These are phyloP conservation scores for Formica selysi DNA, from an alignment of 1,140 invertebrate species.

Conservation along the genomic window DNA sequence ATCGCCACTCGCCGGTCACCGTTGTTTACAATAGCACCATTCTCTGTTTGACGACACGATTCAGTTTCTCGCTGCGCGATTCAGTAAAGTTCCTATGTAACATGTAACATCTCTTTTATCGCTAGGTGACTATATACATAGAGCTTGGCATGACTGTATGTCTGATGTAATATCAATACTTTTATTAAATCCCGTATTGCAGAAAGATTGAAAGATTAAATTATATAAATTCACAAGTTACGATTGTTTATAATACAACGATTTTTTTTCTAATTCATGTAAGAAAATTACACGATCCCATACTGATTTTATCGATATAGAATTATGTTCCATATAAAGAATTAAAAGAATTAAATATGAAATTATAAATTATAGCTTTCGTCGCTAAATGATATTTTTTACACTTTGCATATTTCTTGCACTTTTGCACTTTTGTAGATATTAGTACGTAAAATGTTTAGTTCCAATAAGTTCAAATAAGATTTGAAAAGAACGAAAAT, in stretches of 20 bases:
- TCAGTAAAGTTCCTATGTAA: not conserved
- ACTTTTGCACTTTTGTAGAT: no score
- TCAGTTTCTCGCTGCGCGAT: not conserved
- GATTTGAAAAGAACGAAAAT: not conserved
- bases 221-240: slow-evolving; percentile 2
- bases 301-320: not conserved
- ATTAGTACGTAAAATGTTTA: slow-evolving; percentile 2
- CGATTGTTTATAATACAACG: not conserved
- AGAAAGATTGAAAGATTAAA: not conserved
- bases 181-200: not conserved
- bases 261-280: not conserved
- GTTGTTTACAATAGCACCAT: slow-evolving; percentile 5
- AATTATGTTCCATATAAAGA: not conserved
- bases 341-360: slow-evolving; percentile 9
- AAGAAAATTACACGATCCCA: no score
- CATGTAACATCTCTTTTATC: slow-evolving; percentile 12
- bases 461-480: not conserved
- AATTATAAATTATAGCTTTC: slow-evolving; percentile 1
- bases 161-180: not conserved
- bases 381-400: not conserved
- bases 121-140: not conserved
- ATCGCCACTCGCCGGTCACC: not conserved
- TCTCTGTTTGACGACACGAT: not conserved
- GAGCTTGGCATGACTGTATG: not conserved
- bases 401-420: not conserved